Base-by-base conservation (phyloP, 2,797 vertebrate species). In the Meriones psammophilus region DNA sequence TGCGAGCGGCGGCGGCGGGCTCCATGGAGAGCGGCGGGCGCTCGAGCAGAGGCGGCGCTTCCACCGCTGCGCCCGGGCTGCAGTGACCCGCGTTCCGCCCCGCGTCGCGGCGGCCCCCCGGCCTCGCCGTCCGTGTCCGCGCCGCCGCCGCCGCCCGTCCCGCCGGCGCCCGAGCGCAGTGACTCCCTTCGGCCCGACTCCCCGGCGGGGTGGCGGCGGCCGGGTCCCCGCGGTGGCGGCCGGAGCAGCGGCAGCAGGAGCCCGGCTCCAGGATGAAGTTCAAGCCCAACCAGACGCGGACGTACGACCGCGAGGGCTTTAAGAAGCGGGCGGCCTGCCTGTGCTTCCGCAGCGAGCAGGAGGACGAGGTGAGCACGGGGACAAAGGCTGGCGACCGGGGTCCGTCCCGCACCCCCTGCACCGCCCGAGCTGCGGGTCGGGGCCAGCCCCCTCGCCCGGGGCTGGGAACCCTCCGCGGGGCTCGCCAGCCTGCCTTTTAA, bases 271-370 rank as follows among this genome's bases (percentile, higher is more conserved):
- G 99, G 99, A 99, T 99, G 99, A 99, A 99, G 99, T 99, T 99
- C 97, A 99, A 99, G 98, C 99, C 99, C 97, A 99, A 99, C 99
- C 99, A 99, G 99, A 99, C 99, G 95, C 99, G 99, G 98, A 99
- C 99, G 39, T 99, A 99, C 94, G 99, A 99, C 98, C 99, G 99
- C 92, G 99, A 99, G 95, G 99, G 99, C 26, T 99, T 99, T 98
- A 99, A 99, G 98, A 99, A 99, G 97, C 98, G 99, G 98, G 99
- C 99, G 95, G 99, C 99, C 96, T 99, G 99, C 98, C 97, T 99
- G 95, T 99, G 99, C 96, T 99, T 98, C 97, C 97, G 98, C 97
- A 99, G 98, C 98, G 99, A 99, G 73, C 98, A 98, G 26, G 99
- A 99, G 98, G 99, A 99, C 96, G 99, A 99, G 99, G 99, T 99